Base-by-base conservation (phyloP, 2,797 vertebrate species). In the Yasuhikotakia modesta region DNA sequence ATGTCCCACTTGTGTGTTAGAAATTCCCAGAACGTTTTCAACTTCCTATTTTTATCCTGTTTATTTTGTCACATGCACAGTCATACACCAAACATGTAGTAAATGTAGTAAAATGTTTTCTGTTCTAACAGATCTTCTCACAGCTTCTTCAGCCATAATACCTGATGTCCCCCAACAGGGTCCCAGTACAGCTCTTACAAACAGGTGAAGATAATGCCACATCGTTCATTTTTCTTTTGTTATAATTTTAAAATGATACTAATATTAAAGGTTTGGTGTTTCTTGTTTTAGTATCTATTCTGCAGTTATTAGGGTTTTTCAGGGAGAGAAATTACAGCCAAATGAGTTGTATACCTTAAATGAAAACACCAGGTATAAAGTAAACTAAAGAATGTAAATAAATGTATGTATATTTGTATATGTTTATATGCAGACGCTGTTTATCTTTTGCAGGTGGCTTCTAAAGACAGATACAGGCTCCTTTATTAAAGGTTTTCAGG, bases 401-500 rank as follows among this genome's bases (percentile, higher is more conserved):
- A 50, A 6, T 4, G 16, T 43, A n/a, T 43, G 32, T 7, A 35
- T 35, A 7, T 35, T 5, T 35, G 6, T 35, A 5, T 43, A 10
- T 43, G 39, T 43, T 2, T 43, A 43, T 43, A 43, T 43, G 21
- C 22, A 22, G 21, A 24, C 0, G 24, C 24, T 58, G 12, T 50
- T 50, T 1, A 11, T 43, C n/a, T 27, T 45, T 35, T 83, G 87
- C 66, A 95, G 94, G 81, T 84, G 89, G 79, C 87, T 95, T 87
- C 84, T 95, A 85, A 95, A 93, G 89, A 93, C 94, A 85, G 93
- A 95, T 79, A 92, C 94, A 3, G 93, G 94, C 81, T 93, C 93
- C 0, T 95, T 95, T 87, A 93, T 95, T 86, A 92, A 93, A 61
- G 93, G 94, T 84, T 95, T 94, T 70, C 94, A 95, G 94, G 94